Conservation (phyloP, 1,140 invertebrate species). For the Dysdera silvatica region DNA sequence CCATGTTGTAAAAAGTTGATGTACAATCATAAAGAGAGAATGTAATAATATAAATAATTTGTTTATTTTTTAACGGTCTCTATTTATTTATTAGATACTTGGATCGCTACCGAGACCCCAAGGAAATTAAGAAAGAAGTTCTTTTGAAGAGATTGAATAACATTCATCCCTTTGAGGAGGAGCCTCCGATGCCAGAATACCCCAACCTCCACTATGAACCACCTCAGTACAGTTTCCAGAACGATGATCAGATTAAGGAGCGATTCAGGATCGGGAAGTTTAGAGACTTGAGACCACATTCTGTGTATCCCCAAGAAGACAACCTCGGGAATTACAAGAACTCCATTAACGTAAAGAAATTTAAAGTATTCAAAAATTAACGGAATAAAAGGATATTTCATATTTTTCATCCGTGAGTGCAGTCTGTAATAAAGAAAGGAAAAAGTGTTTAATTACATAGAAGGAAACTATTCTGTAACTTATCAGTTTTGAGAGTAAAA, state of each 20-base stretch:
- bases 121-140: conserved; percentile 78
- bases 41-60: too few species aligned
- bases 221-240: conserved; percentile 53
- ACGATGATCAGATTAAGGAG: conserved; percentile 37
- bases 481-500: too few species aligned
- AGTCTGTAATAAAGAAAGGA: too few species aligned
- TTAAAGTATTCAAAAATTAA: too few species aligned
- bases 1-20: too few species aligned
- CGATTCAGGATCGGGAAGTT: conserved; percentile 37
- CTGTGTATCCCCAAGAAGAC: conserved; percentile 30
- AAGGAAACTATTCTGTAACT: too few species aligned
- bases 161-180: conserved; percentile 66
- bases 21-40: too few species aligned
- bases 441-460: too few species aligned
- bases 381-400: too few species aligned
- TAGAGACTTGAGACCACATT: conserved; percentile 36
- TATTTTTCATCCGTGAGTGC: too few species aligned
- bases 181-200: conserved; percentile 54
- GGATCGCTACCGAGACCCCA: conserved; percentile 82
- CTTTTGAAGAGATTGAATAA: conserved; percentile 69
- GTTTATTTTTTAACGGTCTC: not conserved
- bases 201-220: conserved; percentile 55
- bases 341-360: too few species aligned
- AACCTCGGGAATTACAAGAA: too few species aligned
- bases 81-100: conserved; percentile 60